Evolutionary conservation across 1,140 invertebrate species (phyloP), one percentile per base, ranked within the genome.

Genomic region (Drosophila pectinifera): DNA sequence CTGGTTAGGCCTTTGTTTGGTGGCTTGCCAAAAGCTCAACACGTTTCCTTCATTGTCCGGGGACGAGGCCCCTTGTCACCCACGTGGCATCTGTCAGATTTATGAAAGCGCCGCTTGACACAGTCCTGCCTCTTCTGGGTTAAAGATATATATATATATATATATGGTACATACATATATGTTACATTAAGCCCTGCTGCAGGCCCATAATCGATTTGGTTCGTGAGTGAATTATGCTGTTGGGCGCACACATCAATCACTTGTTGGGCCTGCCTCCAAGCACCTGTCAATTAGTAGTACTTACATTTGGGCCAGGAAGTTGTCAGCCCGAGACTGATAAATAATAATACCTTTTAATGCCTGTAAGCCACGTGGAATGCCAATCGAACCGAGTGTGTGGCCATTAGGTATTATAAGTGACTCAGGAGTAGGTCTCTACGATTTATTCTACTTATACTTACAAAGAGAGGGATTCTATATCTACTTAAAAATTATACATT

Each of bases 61-160:
- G 46, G 41, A 56, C 18, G 18, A 20, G 13, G 7, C 56, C 70
- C 70, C 62, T 62, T 78, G 63, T 38, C 61, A 42, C 56, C 57
- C 80, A 80, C 73, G 85, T 78, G 78, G 55, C 78, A 63, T 86
- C 74, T 85, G 82, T 85, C 74, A 74, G 61, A 80, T 77, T 85
- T 85, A 63, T 85, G 80, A 83, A 64, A 79, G 70, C n/a, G 59
- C 22, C 73, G 54, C 79, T 73, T 83, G 73, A 84, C 76, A 64
- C 57, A 28, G 42, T 58, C 11, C 54, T 26, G 16, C 20, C 38
- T 16, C 18, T 26, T 22, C 13, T 18, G 28, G 8, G 51, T 49
- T 43, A 58, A 73, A 57, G 55, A 43, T 42, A 31, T 55, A 31
- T 54, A 58, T 41, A 16, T 51, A 54, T 54, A 31, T 31, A 61